Evolutionary conservation across 2,113 vertebrate species (phyloP).

Genomic region (Erythrolamprus reginae): DNA sequence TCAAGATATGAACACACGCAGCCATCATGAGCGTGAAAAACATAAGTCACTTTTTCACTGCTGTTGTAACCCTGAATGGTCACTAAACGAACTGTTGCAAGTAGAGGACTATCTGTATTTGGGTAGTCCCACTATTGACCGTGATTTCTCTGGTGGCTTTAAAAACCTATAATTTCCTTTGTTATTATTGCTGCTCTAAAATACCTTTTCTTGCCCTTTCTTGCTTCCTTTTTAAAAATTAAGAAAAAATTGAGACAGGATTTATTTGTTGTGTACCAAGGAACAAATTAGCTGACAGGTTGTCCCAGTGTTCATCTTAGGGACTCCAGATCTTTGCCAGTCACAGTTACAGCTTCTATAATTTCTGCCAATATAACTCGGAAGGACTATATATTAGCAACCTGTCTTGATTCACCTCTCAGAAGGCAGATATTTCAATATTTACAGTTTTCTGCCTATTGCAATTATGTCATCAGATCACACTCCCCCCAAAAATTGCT

Average conservation of each 20-base stretch:
- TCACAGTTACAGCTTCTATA: not conserved
- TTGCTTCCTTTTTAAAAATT: not conserved
- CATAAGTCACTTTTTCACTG: not conserved
- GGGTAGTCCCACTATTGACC: not conserved
- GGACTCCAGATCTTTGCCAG: not conserved
- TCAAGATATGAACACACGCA: not conserved
- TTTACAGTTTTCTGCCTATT: not conserved
- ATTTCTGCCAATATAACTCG: not conserved
- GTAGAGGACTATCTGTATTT: not conserved
- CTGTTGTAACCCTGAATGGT: not conserved
- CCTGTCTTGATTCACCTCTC: not conserved
- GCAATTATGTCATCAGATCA: not conserved
- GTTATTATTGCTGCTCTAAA: not conserved
- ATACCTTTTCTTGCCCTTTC: not conserved
- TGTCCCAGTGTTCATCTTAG: not conserved
- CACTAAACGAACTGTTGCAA: not conserved
- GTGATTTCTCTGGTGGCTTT: not conserved
- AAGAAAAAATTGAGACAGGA: not conserved
- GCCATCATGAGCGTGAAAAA: not conserved
- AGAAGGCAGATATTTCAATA: not conserved
- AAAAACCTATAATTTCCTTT: not conserved
- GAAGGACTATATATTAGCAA: not conserved
- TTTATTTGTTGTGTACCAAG: not conserved
- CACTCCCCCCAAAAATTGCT: not conserved
- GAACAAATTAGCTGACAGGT: not conserved